These are phyloP conservation scores for Reticulitermes speratus DNA, from an alignment of 1,140 invertebrate genomes.

Conservation along the genomic window DNA sequence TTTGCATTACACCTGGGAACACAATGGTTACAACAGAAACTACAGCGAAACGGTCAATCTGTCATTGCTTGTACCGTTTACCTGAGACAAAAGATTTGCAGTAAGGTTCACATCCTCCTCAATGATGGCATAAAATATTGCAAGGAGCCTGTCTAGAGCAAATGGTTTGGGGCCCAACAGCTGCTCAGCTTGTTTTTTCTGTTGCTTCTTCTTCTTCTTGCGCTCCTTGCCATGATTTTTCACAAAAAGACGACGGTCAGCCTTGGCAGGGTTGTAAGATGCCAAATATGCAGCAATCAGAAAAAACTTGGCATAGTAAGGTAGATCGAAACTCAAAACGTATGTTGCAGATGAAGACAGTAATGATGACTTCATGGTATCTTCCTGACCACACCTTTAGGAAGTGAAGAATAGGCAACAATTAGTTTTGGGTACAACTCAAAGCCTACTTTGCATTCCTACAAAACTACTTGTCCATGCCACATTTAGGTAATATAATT, in stretches of 20 bases:
- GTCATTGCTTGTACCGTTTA: slow-evolving; percentile 42
- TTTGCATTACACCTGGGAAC: too few relatives aligned
- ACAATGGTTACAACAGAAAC: too few relatives aligned
- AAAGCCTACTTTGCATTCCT: too few relatives aligned
- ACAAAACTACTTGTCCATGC: too few relatives aligned
- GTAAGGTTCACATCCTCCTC: slow-evolving; percentile 81
- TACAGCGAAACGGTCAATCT: too few relatives aligned
- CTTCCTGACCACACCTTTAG: slow-evolving; percentile 43
- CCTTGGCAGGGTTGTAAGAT: slow-evolving; percentile 84
- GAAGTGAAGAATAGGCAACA: slow-evolving; percentile 29
- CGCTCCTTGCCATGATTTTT: slow-evolving; percentile 68
- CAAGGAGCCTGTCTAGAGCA: slow-evolving; percentile 77
- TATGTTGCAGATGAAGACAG: slow-evolving; percentile 3
- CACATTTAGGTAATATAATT: too few relatives aligned
- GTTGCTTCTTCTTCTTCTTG: slow-evolving; percentile 59
- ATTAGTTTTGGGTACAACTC: neutral
- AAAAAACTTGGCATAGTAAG: slow-evolving; percentile 85
- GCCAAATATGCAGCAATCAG: slow-evolving; percentile 87
- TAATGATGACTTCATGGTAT: slow-evolving; percentile 52
- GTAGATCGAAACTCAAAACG: slow-evolving; percentile 75
- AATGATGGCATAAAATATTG: slow-evolving; percentile 89
- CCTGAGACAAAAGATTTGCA: slow-evolving; percentile 76
- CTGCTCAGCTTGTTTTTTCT: slow-evolving; percentile 44
- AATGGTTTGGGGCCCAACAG: slow-evolving; percentile 76
- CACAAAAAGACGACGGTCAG: slow-evolving; percentile 79